Conservation (phyloP, 1,140 invertebrate species). For the Drosophila santomea region DNA sequence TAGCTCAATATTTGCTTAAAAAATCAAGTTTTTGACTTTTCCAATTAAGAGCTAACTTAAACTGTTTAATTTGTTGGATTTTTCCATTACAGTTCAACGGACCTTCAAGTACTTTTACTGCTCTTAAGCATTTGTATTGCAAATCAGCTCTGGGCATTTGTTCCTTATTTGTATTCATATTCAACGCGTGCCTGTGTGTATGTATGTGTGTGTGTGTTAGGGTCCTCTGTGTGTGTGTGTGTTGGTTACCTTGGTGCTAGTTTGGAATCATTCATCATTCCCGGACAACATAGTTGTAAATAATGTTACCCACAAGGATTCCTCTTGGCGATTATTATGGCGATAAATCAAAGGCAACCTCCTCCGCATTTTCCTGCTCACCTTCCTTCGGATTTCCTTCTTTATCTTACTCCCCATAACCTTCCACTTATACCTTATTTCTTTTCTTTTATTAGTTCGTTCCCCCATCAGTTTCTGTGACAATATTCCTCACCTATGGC, state of each 20-base stretch:
- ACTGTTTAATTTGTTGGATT: too few relatives aligned
- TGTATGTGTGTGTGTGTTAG: not conserved
- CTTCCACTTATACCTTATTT: not conserved
- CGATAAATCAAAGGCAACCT: constrained; percentile 75
- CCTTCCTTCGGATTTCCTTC: not conserved
- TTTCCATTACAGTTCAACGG: too few relatives aligned
- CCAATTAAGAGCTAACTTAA: too few relatives aligned
- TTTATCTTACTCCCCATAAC: not conserved
- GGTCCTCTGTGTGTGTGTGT: not conserved
- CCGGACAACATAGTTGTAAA: constrained; percentile 72
- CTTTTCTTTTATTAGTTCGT: constrained; percentile 11
- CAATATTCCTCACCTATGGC: constrained; percentile 50
- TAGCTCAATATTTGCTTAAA: too few relatives aligned
- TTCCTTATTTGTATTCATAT: not conserved
- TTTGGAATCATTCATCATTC: constrained; percentile 75
- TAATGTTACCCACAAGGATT: constrained; percentile 80
- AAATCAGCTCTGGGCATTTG: not conserved
- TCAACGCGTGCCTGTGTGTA: not conserved
- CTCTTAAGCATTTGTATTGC: not conserved
- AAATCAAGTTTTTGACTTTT: too few relatives aligned
- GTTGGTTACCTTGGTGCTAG: constrained; percentile 41
- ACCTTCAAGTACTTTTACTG: not conserved
- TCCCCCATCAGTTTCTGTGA: constrained; percentile 18
- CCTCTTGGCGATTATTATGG: constrained; percentile 71
- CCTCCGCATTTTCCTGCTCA: not conserved